Evolutionary conservation across 2,888 invertebrate genomes (phyloP).

Genomic region (Sepiola atlantica): DNA sequence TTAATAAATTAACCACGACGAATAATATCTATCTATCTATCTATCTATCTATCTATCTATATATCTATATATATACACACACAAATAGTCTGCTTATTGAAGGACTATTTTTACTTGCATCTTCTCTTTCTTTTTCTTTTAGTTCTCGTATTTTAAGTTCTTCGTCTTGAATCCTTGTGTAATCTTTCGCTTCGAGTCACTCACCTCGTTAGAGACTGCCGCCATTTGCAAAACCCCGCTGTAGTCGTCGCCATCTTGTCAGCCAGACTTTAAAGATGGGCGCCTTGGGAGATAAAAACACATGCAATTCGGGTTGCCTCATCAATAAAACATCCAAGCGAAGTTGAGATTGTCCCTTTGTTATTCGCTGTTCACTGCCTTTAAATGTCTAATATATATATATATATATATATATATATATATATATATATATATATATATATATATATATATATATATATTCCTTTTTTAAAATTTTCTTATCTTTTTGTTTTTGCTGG

Average conservation of each 20-base stretch:
- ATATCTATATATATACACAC: too few species aligned
- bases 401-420: not conserved
- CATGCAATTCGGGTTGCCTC: not conserved
- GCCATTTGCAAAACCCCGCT: not conserved
- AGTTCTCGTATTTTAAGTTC: not conserved
- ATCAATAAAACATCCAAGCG: not conserved
- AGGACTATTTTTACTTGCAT: not conserved
- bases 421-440: too few species aligned
- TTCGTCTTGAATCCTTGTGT: not conserved
- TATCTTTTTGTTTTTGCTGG: too few species aligned
- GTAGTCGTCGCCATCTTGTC: not conserved
- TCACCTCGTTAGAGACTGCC: not conserved
- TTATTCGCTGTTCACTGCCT: not conserved
- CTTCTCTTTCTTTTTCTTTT: not conserved
- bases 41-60: too few species aligned
- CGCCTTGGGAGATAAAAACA: not conserved
- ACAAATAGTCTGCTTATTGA: not conserved
- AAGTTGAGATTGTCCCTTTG: not conserved
- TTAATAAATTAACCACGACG: not conserved
- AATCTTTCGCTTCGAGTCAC: not conserved
- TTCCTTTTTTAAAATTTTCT: too few species aligned
- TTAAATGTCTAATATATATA: not conserved
- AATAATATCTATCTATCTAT: too few species aligned
- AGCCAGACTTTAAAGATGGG: not conserved
- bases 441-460: too few species aligned